Base-by-base conservation (phyloP, 2,113 vertebrate genomes). In the Notiomystis cincta region DNA sequence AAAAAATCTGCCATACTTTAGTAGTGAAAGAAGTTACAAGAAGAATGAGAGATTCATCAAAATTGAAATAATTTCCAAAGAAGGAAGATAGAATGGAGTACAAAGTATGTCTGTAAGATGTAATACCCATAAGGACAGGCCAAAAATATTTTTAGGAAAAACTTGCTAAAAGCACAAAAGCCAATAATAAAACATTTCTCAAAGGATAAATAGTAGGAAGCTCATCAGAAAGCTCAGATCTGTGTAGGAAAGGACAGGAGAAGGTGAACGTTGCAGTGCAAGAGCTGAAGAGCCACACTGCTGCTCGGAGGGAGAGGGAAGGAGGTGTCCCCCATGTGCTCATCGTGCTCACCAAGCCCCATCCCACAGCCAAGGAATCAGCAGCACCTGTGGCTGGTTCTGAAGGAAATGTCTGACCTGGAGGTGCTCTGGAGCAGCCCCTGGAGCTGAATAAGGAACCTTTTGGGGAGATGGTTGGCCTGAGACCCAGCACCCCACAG, bases 61-160 rank as follows among this genome's bases (percentile, higher is more conserved):
- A 95, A 95, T 87, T 90, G 93, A 95, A 95, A 92, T 89, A 83
- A 90, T 95, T 95, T 96, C 95, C 96, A 95, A 97, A 96, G 95
- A 96, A 96, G 96, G 96, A 96, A 97, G 86, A 94, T 87, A 90
- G 90, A 92, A 83, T 47, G 51, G 64, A 87, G 45, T 22, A 64
- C 28, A 73, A 92, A 92, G 30, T 51, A 50, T 83, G 86, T 47
- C 89, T 86, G 58, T 66, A n/a, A 93, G 93, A 90, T 90, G 62
- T 86, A 93, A 89, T 65, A 83, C 31, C 64, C 89, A 18, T 57
- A 95, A 95, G 54, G 86, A 93, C 64, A 92, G 58, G 69, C 64
- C 92, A 89, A 88, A 88, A 85, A 69, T 92, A 89, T 90, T 95
- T 96, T 90, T 81, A 83, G 91, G 91, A 77, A 90, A 94, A 95